Base-by-base conservation (phyloP, 2,797 vertebrate genomes). In the Odontamblyopus rebecca region DNA sequence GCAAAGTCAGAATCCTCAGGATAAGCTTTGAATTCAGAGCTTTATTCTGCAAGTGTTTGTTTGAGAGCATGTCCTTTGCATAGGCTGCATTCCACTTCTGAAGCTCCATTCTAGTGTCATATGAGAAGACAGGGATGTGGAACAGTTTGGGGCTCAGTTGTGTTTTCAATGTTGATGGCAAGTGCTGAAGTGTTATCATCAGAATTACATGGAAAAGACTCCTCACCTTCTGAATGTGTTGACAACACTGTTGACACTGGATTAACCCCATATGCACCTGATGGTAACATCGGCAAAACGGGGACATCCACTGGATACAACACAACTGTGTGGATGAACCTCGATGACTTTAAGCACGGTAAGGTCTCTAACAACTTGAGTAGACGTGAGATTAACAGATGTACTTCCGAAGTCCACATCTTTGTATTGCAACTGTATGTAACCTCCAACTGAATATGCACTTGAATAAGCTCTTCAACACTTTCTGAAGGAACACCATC, bases 331-430 rank as follows among this genome's bases (percentile, higher is more conserved):
- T 30, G 68, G 61, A 26, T 64, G 51, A 51, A 64, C 72, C 65
- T 66, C 57, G 8, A 74, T 29, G 57, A 56, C 54, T 56, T 63
- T 73, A 6, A 50, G 32, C n/a, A 59, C 54, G 23, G 64, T 72
- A n/a, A 78, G 66, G 60, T 70, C 53, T 57, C 29, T 8, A 51
- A 51, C 26, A 69, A 66, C 54, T 23, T 56, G n/a, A 23, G 23
- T 23, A 23, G 23, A 23, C 23, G 23, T 23, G 23, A 23, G 23
- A 23, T 23, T 23, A 23, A 23, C 23, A 23, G 1, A 23, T 23
- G 23, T 23, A 23, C 23, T 23, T 23, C 23, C 23, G 23, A 23
- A 23, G 23, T 23, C 23, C 23, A 23, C 23, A 23, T 23, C 23
- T 23, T 23, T 23, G 23, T 23, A 23, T 23, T 23, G 23, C 23